phyloP scores from a whole-genome alignment of 2,113 vertebrate species.

The Nothobranchius furzeri region DNA sequence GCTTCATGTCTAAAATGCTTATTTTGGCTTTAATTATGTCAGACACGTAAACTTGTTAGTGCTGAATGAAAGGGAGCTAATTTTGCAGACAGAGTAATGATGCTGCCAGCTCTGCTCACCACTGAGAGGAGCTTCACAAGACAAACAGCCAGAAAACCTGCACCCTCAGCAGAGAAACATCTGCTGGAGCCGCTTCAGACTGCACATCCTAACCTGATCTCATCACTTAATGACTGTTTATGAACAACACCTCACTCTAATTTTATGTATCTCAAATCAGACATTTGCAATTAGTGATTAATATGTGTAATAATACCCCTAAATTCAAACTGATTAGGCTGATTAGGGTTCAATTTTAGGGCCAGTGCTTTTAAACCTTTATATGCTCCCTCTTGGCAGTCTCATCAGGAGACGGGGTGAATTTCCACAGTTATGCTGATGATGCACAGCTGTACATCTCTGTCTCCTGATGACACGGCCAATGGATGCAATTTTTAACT shows the following conservation, averaged over 20 bases:
- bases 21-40: slow-evolving; percentile 43
- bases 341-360: too few relatives aligned
- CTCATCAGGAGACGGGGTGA: too few relatives aligned
- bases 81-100: slow-evolving; percentile 56
- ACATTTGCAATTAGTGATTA: slow-evolving; percentile 29
- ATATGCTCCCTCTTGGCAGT: too few relatives aligned
- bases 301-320: slow-evolving; percentile 25
- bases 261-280: slow-evolving; percentile 28
- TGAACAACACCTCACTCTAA: slow-evolving; percentile 35
- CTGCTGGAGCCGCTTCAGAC: slow-evolving; percentile 32
- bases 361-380: too few relatives aligned
- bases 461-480: too few relatives aligned
- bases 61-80: slow-evolving; percentile 40
- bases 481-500: too few relatives aligned
- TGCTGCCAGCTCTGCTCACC: slow-evolving; percentile 37
- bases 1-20: slow-evolving; percentile 4
- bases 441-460: too few relatives aligned
- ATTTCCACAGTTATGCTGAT: too few relatives aligned
- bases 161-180: slow-evolving; percentile 40
- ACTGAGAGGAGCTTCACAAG: slow-evolving; percentile 37
- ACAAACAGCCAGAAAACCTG: slow-evolving; percentile 57
- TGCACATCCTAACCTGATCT: slow-evolving; percentile 43
- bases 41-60: slow-evolving; percentile 37
- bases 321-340: slow-evolving; percentile 3
- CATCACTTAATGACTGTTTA: slow-evolving; percentile 34